Evolutionary conservation across 2,888 invertebrate genomes (phyloP).

Genomic region (Harpalus rufipes): DNA sequence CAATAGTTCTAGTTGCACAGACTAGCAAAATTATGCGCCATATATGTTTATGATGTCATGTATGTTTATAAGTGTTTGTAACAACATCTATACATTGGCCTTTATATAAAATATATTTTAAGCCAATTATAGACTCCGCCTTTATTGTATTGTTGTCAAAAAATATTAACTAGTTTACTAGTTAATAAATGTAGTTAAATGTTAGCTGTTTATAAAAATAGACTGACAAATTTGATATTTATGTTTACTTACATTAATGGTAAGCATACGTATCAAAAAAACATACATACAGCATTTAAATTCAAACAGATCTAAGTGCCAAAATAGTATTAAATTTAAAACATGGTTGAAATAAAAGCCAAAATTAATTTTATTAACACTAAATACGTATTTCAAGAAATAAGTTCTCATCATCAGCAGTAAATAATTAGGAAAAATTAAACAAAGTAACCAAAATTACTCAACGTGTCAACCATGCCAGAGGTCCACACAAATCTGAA

Average conservation of each 20-base stretch:
- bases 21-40: constrained; percentile 14
- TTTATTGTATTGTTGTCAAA: constrained; percentile 38
- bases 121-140: constrained; percentile 36
- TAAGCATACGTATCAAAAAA: constrained; percentile 10
- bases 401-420: too few relatives aligned
- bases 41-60: constrained; percentile 27
- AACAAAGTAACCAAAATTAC: too few relatives aligned
- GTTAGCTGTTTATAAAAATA: constrained; percentile 44
- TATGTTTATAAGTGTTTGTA: constrained; percentile 44
- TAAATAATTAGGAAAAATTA: too few relatives aligned
- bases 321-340: too few relatives aligned
- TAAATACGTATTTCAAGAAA: too few relatives aligned
- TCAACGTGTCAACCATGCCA: too few relatives aligned
- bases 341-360: too few relatives aligned
- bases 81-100: constrained; percentile 15
- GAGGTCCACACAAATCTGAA: too few relatives aligned
- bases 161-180: constrained; percentile 35
- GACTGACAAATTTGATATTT: constrained; percentile 45
- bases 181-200: constrained; percentile 36
- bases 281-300: background rate
- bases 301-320: too few relatives aligned
- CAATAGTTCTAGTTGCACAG: constrained; percentile 23
- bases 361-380: too few relatives aligned
- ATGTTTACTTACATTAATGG: too few relatives aligned
- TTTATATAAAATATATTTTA: background rate